Conservation (phyloP, 2,888 invertebrate species). For the Desoria tigrina region DNA sequence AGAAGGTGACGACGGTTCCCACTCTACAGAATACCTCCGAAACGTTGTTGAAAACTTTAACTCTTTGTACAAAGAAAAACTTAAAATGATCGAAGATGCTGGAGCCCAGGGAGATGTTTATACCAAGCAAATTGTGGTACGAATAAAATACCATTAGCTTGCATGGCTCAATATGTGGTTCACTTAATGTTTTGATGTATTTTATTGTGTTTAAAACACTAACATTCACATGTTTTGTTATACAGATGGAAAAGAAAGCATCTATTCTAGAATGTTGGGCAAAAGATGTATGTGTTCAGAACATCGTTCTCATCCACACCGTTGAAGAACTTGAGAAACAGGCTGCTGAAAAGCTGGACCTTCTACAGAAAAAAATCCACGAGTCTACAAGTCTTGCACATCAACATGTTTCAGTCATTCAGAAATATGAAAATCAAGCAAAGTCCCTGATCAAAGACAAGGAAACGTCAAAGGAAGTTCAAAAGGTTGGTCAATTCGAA, state of each 20-base stretch:
- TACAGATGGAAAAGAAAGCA: constrained; percentile 44
- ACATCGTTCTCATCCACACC: constrained; percentile 66
- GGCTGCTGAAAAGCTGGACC: constrained; percentile 63
- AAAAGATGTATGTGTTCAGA: constrained; percentile 60
- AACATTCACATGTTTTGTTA: no score
- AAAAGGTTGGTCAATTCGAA: constrained; percentile 39
- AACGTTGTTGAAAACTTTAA: constrained; percentile 38
- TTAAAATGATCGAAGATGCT: constrained; percentile 36
- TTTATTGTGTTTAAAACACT: no score
- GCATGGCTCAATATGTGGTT: no score
- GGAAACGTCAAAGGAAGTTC: constrained; percentile 32
- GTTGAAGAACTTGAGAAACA: constrained; percentile 70
- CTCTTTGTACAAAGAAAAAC: constrained; percentile 36
- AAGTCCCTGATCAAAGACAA: constrained; percentile 39
- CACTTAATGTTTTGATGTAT: no score
- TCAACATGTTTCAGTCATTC: constrained; percentile 48
- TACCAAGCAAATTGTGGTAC: constrained; percentile 29
- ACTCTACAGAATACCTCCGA: constrained; percentile 29
- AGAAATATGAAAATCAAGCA: constrained; percentile 51
- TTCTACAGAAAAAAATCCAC: constrained; percentile 62
- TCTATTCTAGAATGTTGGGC: constrained; percentile 50
- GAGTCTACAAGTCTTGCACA: constrained; percentile 57
- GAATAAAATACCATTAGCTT: neutral
- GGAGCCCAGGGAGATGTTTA: constrained; percentile 26
- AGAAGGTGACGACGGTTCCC: neutral